Percentiles rank a stretch among this genome's conserved stretches.
Evolutionary conservation across 2,113 vertebrate species (phyloP).

Genomic region (Hypanus sabinus): DNA sequence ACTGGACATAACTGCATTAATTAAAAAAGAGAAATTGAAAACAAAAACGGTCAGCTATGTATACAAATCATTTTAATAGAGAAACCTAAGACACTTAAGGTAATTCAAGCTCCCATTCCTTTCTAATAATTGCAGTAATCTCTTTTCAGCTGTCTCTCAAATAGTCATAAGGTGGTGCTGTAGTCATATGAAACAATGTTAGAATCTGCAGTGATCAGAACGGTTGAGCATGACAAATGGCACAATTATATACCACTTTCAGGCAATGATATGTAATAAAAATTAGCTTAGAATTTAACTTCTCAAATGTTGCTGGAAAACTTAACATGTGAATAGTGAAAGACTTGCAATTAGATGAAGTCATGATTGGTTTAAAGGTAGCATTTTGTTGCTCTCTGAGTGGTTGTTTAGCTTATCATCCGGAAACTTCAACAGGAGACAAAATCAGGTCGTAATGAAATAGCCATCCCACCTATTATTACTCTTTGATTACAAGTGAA

Average conservation of each 20-base stretch:
- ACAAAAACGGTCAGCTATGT: neutral
- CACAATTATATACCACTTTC: neutral
- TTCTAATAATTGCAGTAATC: neutral
- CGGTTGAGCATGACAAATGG: neutral
- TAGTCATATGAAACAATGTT: neutral
- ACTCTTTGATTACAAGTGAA: neutral
- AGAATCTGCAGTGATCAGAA: neutral
- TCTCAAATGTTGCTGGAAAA: neutral
- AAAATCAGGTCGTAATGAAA: neutral
- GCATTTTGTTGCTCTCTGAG: neutral
- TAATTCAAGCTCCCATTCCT: neutral
- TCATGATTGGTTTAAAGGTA: neutral
- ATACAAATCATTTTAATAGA: neutral
- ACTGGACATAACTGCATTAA: neutral
- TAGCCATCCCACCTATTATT: neutral
- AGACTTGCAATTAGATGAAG: neutral
- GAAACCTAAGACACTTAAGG: neutral
- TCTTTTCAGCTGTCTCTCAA: neutral
- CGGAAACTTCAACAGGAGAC: neutral
- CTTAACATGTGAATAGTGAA: neutral
- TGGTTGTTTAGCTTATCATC: neutral
- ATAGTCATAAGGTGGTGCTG: conserved; percentile 22
- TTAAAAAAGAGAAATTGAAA: neutral
- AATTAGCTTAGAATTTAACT: neutral
- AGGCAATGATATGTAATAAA: neutral